A percentile compares a stretch with the other conserved stretches of the same genome.
Evolutionary conservation across 2,888 invertebrate genomes (phyloP).

Genomic region (Caenorhabditis sp.): DNA sequence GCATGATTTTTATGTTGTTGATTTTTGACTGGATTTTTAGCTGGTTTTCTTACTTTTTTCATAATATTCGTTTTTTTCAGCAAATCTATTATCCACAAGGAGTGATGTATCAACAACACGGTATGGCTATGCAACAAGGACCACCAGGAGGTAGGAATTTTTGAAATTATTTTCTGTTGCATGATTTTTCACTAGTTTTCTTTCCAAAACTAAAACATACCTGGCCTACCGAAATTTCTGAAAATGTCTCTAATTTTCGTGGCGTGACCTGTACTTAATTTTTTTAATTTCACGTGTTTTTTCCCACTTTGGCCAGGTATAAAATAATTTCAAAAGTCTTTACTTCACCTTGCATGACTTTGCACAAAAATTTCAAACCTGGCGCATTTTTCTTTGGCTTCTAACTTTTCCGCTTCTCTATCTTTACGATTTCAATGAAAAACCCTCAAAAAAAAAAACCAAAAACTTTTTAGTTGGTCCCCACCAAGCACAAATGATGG

Average conservation of each 20-base stretch:
- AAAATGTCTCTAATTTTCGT: not conserved
- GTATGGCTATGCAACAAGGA: not conserved
- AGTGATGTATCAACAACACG: slow-evolving; percentile 11
- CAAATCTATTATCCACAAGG: slow-evolving; percentile 15
- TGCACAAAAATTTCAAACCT: not conserved
- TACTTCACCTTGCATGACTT: too few relatives aligned
- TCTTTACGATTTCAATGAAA: too few relatives aligned
- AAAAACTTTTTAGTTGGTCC: not conserved
- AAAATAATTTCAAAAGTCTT: too few relatives aligned
- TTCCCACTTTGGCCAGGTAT: not conserved
- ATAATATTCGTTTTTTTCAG: slow-evolving; percentile 10
- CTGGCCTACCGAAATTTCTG: too few relatives aligned
- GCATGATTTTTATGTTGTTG: slow-evolving; percentile 22
- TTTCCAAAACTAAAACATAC: too few relatives aligned
- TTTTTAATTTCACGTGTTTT: not conserved
- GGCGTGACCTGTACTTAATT: not conserved
- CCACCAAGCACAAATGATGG: not conserved
- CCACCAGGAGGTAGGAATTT: not conserved
- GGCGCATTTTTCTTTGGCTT: not conserved
- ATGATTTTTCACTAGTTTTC: not conserved
- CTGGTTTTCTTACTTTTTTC: too few relatives aligned
- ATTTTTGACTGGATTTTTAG: too few relatives aligned
- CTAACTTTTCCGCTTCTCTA: too few relatives aligned
- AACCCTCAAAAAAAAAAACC: too few relatives aligned
- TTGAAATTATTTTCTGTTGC: not conserved